phyloP scores from a whole-genome alignment of 2,888 invertebrate species.

The Leptura quadrifasciata region DNA sequence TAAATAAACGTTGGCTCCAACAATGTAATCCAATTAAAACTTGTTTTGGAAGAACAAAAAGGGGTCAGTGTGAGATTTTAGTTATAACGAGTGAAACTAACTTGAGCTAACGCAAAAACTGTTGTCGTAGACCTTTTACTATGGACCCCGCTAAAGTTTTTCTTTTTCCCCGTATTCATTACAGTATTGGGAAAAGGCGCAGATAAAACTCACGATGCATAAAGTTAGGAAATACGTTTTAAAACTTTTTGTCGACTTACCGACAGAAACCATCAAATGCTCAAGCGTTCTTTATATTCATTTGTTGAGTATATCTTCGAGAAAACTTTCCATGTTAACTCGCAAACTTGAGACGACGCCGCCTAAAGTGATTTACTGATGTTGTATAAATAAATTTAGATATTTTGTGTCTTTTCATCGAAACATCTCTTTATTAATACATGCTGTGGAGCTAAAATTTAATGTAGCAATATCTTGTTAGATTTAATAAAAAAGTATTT shows the following conservation, averaged over 20 bases:
- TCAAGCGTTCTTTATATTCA: constrained; percentile 34
- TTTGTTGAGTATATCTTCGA: constrained; percentile 28
- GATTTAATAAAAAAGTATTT: too few relatives aligned
- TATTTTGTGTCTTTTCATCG: background rate
- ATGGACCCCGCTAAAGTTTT: constrained; percentile 26
- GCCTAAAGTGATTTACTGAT: constrained; percentile 15
- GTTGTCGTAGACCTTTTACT: constrained; percentile 27
- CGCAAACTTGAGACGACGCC: constrained; percentile 5
- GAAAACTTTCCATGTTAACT: constrained; percentile 16
- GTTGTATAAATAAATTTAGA: constrained; percentile 1
- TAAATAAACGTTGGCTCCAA: constrained; percentile 14
- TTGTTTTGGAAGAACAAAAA: constrained; percentile 32
- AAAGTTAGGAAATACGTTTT: constrained; percentile 33
- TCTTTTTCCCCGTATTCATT: constrained; percentile 17
- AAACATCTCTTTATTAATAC: background rate
- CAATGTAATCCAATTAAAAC: constrained; percentile 41
- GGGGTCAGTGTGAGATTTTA: constrained; percentile 34
- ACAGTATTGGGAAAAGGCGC: background rate
- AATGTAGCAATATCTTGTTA: too few relatives aligned
- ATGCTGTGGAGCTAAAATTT: background rate
- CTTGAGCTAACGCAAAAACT: constrained; percentile 24
- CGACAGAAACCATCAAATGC: constrained; percentile 34
- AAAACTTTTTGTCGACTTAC: constrained; percentile 33
- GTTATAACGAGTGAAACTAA: constrained; percentile 33
- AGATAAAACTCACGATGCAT: constrained; percentile 17